Conservation (phyloP, 1,140 invertebrate species). For the Bombus haemorrhoidalis region DNA sequence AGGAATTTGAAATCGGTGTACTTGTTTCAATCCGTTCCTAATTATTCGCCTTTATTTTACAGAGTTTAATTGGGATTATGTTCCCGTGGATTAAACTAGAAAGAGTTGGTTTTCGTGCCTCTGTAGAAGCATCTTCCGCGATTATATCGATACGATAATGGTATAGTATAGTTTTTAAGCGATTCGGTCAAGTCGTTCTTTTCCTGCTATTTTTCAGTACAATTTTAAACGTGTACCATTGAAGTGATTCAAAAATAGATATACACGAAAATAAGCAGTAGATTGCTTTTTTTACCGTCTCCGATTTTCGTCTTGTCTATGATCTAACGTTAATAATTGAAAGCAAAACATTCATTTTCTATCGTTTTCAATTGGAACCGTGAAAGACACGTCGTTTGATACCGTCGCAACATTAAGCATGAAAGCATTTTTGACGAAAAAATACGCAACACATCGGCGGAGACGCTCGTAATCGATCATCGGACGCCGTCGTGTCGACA, state of each 20-base stretch:
- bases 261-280: neutral
- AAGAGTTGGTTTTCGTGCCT: neutral
- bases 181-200: no score
- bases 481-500: neutral
- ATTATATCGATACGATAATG: neutral
- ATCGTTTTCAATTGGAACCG: neutral
- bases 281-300: neutral
- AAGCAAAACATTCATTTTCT: neutral
- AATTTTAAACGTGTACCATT: neutral
- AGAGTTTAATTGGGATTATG: neutral
- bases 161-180: no score
- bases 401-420: no score
- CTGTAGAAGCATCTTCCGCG: neutral
- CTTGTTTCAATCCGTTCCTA: neutral
- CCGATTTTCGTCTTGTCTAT: neutral
- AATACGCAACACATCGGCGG: neutral
- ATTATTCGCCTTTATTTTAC: neutral
- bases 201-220: neutral
- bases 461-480: constrained; percentile 10
- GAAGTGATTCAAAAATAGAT: neutral
- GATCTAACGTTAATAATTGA: neutral
- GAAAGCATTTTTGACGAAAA: neutral
- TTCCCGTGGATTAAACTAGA: neutral
- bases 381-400: no score
- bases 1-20: neutral